Evolutionary conservation across 2,113 vertebrate genomes (phyloP).

Genomic region (Chionis minor): DNA sequence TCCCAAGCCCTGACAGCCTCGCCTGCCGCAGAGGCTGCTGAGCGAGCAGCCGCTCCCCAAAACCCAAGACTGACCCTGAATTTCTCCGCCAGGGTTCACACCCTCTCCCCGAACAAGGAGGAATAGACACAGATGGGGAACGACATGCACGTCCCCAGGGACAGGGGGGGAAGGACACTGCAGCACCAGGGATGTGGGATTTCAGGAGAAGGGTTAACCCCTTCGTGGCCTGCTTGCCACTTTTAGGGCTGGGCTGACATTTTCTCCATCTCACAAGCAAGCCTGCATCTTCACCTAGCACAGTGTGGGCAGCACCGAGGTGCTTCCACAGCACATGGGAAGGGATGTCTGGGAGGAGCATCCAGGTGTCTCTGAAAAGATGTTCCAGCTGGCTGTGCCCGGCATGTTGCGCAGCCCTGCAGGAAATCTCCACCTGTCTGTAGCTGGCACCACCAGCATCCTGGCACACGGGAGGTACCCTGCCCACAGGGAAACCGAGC

Average conservation of each 20-base stretch:
- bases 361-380: neutral
- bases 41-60: neutral
- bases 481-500: accelerated
- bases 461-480: neutral
- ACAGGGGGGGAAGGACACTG: neutral
- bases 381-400: neutral
- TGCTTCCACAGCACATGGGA: accelerated
- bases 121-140: neutral
- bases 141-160: neutral
- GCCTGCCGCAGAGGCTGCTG: neutral
- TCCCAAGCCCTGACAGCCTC: neutral
- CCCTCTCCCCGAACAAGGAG: neutral
- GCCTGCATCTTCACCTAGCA: neutral
- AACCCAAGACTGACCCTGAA: neutral
- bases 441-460: neutral
- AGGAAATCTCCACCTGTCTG: neutral
- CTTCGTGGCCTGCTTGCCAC: neutral
- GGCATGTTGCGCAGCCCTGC: neutral
- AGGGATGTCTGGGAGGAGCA: neutral
- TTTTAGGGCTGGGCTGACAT: neutral
- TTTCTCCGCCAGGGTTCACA: accelerated
- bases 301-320: accelerated
- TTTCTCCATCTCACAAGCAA: neutral
- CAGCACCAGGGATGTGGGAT: neutral
- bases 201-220: conserved; percentile 2